Evolutionary conservation across 2,797 vertebrate species (phyloP).

Genomic region (Rhadinocentrus ornatus): DNA sequence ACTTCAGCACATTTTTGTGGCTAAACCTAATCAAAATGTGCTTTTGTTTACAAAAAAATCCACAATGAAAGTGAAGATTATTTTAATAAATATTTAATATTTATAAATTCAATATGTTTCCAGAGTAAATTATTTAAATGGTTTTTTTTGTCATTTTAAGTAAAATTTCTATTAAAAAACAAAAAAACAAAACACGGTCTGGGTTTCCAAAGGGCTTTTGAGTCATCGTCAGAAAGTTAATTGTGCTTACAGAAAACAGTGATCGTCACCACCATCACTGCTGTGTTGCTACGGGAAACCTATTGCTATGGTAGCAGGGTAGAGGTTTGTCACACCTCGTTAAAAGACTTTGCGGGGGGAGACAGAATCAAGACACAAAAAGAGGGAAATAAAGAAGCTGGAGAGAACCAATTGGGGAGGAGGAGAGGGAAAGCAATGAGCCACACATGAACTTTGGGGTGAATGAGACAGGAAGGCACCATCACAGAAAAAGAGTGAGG

Average conservation of each 20-base stretch:
- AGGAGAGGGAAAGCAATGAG: conserved; percentile 54
- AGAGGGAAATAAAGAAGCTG: conserved; percentile 46
- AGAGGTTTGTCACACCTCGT: conserved; percentile 79
- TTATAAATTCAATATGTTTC: neutral
- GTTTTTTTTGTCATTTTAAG: neutral
- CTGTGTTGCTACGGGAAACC: conserved; percentile 75
- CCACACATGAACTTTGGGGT: conserved; percentile 27
- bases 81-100: neutral
- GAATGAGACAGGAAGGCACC: conserved; percentile 59
- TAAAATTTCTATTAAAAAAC: neutral
- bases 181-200: too few species aligned
- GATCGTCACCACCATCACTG: conserved; percentile 33
- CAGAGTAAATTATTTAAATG: too few species aligned
- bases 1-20: too few species aligned
- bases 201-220: neutral
- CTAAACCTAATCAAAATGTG: neutral
- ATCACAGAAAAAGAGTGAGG: conserved; percentile 41
- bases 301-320: conserved; percentile 78
- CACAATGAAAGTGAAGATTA: neutral
- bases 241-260: conserved; percentile 30
- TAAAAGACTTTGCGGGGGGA: conserved; percentile 68
- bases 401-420: conserved; percentile 48
- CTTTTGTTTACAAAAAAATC: neutral
- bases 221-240: conserved; percentile 39
- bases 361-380: conserved; percentile 48